Evolutionary conservation across 2,888 invertebrate species (phyloP), one percentile per base, ranked within the genome.

Genomic region (Ethmia dodecea): DNA sequence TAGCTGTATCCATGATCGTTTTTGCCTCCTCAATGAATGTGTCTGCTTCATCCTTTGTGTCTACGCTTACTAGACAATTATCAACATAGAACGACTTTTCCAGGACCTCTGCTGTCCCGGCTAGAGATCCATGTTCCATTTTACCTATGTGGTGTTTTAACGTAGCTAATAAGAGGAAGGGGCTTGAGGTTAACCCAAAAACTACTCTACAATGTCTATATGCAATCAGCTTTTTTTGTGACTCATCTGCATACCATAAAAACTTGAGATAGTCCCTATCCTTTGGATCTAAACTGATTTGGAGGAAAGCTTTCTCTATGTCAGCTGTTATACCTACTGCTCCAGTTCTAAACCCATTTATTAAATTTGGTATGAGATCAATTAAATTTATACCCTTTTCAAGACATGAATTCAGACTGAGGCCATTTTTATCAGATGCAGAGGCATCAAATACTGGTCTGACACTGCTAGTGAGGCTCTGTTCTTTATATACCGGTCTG

Each of bases 361-460:
- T 18, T 12, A 40, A 20, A 2, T 38, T 31, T 22, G 40, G 40
- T 11, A 45, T 45, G n/a, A 15, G 14, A 12, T 42, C 40, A 5
- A 42, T 13, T 5, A 38, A 31, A 29, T 45, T 42, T 5, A 31
- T 22, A 11, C 36, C 43, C 16, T 36, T 38, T 13, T 43, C 40
- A 13, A 43, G 13, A 13, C 31, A 40, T 2, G 22, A 3, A 32
- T 40, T 40, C 10, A 40, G 12, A 6, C 30, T 37, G 12, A 24
- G 20, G 8, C 43, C 40, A 34, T 43, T 33, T 29, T 15, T 33
- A 20, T 43, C 36, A 25, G 20, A 31, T 2, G 33, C 33, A 6
- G 43, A 40, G n/a, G 43, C 40, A 29, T 43, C 40, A 35, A 35
- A 40, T 1, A 40, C 37, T 8, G 43, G 41, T n/a, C 43, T 15